phyloP scores from a whole-genome alignment of 2,888 invertebrate genomes.

The Heliconius hortense region DNA sequence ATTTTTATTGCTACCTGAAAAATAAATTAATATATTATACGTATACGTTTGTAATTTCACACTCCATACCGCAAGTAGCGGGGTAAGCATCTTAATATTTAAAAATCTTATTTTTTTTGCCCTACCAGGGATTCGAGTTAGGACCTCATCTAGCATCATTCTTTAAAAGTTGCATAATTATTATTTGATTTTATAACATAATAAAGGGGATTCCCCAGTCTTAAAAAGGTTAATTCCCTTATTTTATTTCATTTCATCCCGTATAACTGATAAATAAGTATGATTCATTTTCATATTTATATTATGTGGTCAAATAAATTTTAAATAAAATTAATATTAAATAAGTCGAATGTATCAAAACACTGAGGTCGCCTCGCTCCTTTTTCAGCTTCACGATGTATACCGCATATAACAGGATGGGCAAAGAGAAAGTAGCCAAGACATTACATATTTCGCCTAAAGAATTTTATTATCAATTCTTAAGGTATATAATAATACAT shows the following conservation, averaged over 20 bases:
- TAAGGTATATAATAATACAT: too few relatives aligned
- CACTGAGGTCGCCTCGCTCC: too few relatives aligned
- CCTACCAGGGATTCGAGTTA: too few relatives aligned
- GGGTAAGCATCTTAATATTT: too few relatives aligned
- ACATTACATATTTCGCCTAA: neutral
- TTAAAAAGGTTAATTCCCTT: neutral
- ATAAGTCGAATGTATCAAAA: too few relatives aligned
- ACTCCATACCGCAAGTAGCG: neutral
- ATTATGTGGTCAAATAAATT: neutral
- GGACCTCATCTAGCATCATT: neutral
- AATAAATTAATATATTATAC: neutral
- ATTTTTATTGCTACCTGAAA: conserved; percentile 97
- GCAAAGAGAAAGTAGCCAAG: neutral
- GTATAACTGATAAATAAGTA: neutral
- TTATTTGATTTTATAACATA: too few relatives aligned
- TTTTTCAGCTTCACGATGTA: neutral
- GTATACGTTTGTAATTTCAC: neutral
- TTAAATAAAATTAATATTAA: too few relatives aligned
- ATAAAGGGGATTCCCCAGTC: neutral
- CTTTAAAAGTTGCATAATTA: neutral
- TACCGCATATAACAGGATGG: neutral
- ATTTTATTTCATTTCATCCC: neutral
- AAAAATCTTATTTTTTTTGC: too few relatives aligned
- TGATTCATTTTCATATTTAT: neutral
- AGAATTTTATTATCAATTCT: too few relatives aligned